Conservation (phyloP, 2,888 invertebrate species). For the Congeria kusceri region DNA sequence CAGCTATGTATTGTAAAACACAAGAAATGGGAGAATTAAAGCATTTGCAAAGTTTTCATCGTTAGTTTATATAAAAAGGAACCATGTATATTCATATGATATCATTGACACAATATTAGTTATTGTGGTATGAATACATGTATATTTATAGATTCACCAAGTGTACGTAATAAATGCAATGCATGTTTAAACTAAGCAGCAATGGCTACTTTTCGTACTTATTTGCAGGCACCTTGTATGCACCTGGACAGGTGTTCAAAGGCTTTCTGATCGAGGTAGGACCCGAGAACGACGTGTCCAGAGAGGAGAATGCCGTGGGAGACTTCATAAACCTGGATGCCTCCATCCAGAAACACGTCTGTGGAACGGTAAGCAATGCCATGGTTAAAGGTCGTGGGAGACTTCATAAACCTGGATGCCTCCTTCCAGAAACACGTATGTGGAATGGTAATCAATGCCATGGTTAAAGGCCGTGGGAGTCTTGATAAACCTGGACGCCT, state of each 20-base stretch:
- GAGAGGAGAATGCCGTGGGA: slow-evolving; percentile 23
- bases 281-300: neutral
- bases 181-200: no score
- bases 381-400: slow-evolving; percentile 12
- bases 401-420: slow-evolving; percentile 27
- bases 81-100: no score
- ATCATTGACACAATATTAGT: no score
- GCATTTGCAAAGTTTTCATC: no score
- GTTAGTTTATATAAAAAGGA: no score
- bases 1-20: no score
- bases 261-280: slow-evolving; percentile 52
- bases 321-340: slow-evolving; percentile 32
- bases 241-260: slow-evolving; percentile 19
- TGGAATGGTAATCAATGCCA: no score
- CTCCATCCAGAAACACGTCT: slow-evolving; percentile 29
- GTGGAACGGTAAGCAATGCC: slow-evolving; percentile 34
- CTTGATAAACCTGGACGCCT: slow-evolving; percentile 22
- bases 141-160: no score
- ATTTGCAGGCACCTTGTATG: slow-evolving; percentile 31
- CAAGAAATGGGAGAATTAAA: no score
- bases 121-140: no score
- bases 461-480: slow-evolving; percentile 14
- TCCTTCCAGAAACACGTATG: slow-evolving; percentile 10
- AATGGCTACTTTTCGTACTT: no score
- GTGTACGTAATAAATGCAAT: no score